A percentile compares a stretch with the other conserved stretches of the same genome.
Conservation (phyloP, 2,113 vertebrate species). For the Albula goreensis region DNA sequence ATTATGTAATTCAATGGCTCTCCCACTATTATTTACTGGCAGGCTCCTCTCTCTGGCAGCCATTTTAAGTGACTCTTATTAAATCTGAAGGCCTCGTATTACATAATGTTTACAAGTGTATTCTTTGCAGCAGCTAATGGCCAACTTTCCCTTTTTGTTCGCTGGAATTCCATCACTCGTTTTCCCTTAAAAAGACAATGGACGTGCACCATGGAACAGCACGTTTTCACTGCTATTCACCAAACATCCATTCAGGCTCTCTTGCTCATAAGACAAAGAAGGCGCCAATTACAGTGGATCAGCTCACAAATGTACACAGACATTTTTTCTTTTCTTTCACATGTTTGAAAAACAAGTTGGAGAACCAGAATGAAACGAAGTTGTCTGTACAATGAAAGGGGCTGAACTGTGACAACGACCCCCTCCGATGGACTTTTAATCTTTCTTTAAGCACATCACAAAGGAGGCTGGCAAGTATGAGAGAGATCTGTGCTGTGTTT, state of each 20-base stretch:
- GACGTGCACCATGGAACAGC: conserved; percentile 3
- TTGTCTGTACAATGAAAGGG: conserved; percentile 22
- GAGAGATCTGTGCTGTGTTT: conserved; percentile 37
- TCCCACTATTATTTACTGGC: conserved; percentile 6
- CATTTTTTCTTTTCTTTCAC: conserved; percentile 6
- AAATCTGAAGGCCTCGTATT: conserved; percentile 22
- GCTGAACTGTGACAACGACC: conserved; percentile 21
- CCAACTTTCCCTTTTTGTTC: conserved; percentile 24
- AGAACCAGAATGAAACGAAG: not conserved
- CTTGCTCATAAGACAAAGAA: conserved; percentile 8
- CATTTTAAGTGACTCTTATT: conserved; percentile 22
- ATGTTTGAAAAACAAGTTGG: conserved; percentile 23
- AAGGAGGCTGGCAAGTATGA: not conserved
- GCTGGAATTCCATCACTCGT: conserved; percentile 19
- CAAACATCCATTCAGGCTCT: conserved; percentile 16
- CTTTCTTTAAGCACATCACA: not conserved
- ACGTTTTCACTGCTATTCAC: conserved; percentile 18
- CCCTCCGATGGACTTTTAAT: not conserved
- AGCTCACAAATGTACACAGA: conserved; percentile 19
- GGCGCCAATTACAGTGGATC: conserved; percentile 11
- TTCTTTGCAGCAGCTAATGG: conserved; percentile 32
- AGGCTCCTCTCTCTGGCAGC: not conserved
- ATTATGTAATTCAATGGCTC: conserved; percentile 27
- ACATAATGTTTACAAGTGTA: conserved; percentile 30
- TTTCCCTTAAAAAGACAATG: conserved; percentile 23